These are phyloP conservation scores for Philonicus albiceps DNA, from an alignment of 2,888 invertebrate genomes.

Conservation along the genomic window DNA sequence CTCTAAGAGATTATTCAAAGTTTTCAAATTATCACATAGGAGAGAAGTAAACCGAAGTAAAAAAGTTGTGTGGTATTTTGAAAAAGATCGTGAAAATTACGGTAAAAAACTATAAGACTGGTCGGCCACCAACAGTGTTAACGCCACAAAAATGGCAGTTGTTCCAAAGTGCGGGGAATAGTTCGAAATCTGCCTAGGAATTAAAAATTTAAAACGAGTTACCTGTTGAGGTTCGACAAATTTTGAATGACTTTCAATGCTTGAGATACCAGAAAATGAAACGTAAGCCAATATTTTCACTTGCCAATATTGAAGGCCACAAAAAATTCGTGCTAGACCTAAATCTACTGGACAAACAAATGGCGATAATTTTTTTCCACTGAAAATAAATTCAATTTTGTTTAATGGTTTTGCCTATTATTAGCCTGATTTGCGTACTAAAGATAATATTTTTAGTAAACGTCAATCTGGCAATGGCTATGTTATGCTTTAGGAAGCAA, in stretches of 20 bases:
- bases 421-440: too few relatives aligned
- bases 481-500: background rate
- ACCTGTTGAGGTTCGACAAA: background rate
- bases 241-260: background rate
- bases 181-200: background rate
- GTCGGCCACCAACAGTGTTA: background rate
- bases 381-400: too few relatives aligned
- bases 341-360: background rate
- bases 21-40: background rate
- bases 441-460: conserved; percentile 19
- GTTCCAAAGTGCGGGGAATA: background rate
- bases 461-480: too few relatives aligned
- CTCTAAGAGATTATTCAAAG: background rate
- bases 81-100: background rate
- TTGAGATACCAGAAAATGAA: background rate
- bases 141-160: background rate
- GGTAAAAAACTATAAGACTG: background rate
- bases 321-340: too few relatives aligned
- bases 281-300: background rate
- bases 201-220: background rate
- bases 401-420: too few relatives aligned
- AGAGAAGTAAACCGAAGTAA: background rate
- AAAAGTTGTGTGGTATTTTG: background rate
- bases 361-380: too few relatives aligned
- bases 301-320: background rate